These are phyloP conservation scores for Mastomys natalensis DNA, from an alignment of 2,113 vertebrate species.

Conservation along the genomic window DNA sequence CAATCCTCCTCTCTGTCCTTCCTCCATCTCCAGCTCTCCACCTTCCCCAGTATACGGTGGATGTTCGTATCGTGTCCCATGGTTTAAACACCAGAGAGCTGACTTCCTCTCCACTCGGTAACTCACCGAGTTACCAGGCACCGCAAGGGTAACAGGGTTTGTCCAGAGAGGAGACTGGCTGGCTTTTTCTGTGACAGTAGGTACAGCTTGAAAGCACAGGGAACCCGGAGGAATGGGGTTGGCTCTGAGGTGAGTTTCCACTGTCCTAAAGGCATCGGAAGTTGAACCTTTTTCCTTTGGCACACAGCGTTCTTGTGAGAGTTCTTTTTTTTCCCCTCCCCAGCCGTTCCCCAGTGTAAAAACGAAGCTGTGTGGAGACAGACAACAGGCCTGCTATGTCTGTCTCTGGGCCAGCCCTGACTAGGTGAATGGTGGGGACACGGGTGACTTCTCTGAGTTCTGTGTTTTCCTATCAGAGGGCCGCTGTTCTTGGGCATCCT, in stretches of 20 bases:
- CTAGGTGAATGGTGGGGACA: neutral
- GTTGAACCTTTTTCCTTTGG: neutral
- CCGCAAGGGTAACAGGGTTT: neutral
- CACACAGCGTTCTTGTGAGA: neutral
- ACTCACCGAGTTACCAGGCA: no score
- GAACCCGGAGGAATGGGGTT: no score
- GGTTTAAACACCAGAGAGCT: no score
- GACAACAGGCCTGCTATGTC: neutral
- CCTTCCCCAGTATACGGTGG: no score
- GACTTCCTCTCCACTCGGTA: neutral
- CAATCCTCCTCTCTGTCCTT: neutral
- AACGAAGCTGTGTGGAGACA: neutral
- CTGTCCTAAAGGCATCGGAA: no score
- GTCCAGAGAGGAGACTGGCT: neutral
- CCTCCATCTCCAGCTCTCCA: neutral
- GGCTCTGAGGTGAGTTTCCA: accelerated
- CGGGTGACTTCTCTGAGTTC: neutral
- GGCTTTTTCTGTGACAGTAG: neutral
- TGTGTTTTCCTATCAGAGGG: neutral
- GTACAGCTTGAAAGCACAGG: neutral
- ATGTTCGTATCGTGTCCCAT: no score
- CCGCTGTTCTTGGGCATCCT: neutral
- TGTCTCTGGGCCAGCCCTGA: neutral
- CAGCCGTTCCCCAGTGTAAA: neutral
- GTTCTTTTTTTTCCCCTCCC: neutral